Evolutionary conservation across 2,888 invertebrate genomes (phyloP), one percentile per base, ranked within the genome.

Genomic region (Willowsia nigromaculata): DNA sequence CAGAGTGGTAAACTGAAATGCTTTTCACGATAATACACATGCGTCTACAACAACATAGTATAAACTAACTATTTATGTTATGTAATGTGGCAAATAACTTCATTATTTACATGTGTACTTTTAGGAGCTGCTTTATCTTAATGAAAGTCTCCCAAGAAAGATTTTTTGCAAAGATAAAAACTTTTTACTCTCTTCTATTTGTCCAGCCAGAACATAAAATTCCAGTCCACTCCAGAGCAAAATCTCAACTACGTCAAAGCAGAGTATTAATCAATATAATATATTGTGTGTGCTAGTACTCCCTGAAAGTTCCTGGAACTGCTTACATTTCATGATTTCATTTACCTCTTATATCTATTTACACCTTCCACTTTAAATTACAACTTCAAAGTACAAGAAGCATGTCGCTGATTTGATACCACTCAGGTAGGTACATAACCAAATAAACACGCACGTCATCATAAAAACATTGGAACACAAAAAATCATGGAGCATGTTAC

Each of bases 81-180:
- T 11, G 22, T 53, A 53, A 53, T 53, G 13, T 53, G 22, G 43
- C 53, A 53, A 59, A 27, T 27, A 59, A 11, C 59, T 59, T 27
- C 25, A 59, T 25, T 25, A 13, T 25, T 27, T 22, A 50, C n/a
- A 59, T 59, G 27, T 27, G 9, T 47, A 13, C 11, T 65, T 65
- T 33, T 6, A 62, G 81, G 40, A 81, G 27, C 37, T 62, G 15
- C 27, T 30, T 62, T 81, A 81, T 81, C 47, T 47, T 62, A 62
- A 40, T 62, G 62, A 33, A 62, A 68, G 40, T 27, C 40, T 68
- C 40, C 18, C 68, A 68, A 33, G 33, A 65, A 18, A 43, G 82
- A 65, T 82, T 25, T 7, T 9, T 37, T 13, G 30, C 15, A 13
- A 22, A 56, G 80, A 80, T 59, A 40, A 68, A 3, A 15, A 62